A percentile compares a stretch with the other conserved stretches of the same genome.
These are phyloP conservation scores for Apodemia duryi DNA, from an alignment of 2,888 invertebrate genomes.

Conservation along the genomic window DNA sequence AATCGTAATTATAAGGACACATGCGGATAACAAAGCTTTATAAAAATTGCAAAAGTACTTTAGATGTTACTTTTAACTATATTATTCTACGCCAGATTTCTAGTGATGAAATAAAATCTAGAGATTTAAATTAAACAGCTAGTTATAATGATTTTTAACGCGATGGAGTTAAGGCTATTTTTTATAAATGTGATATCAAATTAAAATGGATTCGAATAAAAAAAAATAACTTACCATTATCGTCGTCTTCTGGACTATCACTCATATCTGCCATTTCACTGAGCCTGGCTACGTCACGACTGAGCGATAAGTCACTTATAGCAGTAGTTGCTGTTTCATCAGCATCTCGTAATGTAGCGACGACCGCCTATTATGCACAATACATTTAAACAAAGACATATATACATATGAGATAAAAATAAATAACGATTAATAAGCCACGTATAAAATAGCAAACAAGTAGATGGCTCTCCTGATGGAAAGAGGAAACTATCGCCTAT, in stretches of 20 bases:
- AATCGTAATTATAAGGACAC: constrained; percentile 9
- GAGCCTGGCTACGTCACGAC: constrained; percentile 84
- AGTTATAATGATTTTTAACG: background rate
- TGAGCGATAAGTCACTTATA: constrained; percentile 77
- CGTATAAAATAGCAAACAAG: too few species aligned
- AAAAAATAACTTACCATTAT: constrained; percentile 78
- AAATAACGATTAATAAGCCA: too few species aligned
- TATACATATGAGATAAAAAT: too few species aligned
- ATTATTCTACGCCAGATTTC: background rate
- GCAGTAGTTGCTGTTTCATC: constrained; percentile 79
- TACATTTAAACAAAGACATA: too few species aligned
- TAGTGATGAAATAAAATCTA: background rate
- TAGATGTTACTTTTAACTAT: background rate
- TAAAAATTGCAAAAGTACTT: background rate
- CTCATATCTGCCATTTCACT: constrained; percentile 85
- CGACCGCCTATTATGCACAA: constrained; percentile 58
- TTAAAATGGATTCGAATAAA: constrained; percentile 2
- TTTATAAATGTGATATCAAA: constrained; percentile 7
- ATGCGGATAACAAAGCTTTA: constrained; percentile 23
- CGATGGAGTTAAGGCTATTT: background rate
- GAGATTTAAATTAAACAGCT: background rate
- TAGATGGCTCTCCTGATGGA: too few species aligned
- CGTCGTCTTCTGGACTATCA: constrained; percentile 86
- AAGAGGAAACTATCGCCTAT: too few species aligned
- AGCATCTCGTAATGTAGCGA: constrained; percentile 62